Conservation (phyloP, 2,113 vertebrate genomes). For the Pagrus major region DNA sequence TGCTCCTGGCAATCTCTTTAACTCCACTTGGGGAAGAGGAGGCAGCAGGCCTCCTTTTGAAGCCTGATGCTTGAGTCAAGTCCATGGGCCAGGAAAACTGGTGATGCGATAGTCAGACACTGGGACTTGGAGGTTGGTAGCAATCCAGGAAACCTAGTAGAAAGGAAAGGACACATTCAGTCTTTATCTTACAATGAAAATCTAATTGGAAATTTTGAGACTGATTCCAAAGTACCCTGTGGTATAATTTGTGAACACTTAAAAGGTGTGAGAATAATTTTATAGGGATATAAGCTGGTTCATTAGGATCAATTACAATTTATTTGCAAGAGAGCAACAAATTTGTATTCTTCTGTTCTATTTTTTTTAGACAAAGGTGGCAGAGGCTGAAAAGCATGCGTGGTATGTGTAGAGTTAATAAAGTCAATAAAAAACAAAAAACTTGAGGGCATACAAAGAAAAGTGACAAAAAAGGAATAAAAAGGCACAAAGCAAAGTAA, state of each 20-base stretch:
- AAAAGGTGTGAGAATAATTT: neutral
- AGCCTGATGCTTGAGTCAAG: constrained; percentile 64
- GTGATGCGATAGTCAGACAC: constrained; percentile 45
- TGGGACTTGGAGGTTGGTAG: neutral
- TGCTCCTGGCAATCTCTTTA: constrained; percentile 72
- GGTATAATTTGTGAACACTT: neutral
- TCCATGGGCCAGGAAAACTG: constrained; percentile 69
- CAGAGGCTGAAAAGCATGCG: no score
- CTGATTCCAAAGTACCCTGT: neutral
- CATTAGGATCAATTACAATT: neutral
- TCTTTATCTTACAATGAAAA: neutral
- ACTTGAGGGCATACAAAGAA: no score
- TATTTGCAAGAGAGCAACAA: neutral
- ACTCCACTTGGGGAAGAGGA: constrained; percentile 59
- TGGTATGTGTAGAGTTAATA: no score
- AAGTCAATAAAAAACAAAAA: no score
- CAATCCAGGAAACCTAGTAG: constrained; percentile 60
- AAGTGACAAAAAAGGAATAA: no score
- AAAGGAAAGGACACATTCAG: constrained; percentile 28
- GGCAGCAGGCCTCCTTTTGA: constrained; percentile 70
- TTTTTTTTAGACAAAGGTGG: no score
- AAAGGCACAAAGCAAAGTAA: no score
- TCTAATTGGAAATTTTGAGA: neutral
- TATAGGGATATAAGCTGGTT: neutral
- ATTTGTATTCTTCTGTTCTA: neutral